A percentile compares a stretch with the other conserved stretches of the same genome.
Evolutionary conservation across 1,140 invertebrate species (phyloP).

Genomic region (Ooceraea biroi): DNA sequence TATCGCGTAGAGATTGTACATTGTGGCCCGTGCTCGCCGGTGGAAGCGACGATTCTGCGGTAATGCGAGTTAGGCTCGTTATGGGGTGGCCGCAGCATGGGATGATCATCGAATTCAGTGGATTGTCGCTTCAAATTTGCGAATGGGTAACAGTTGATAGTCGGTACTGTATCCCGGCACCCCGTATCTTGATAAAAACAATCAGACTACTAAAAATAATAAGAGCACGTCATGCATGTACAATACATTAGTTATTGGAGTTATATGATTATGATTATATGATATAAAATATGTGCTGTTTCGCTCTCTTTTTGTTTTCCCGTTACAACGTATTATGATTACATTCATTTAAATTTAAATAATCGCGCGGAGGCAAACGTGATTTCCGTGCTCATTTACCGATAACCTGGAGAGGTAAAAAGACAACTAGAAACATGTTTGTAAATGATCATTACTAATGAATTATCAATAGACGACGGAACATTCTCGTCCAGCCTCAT

Average conservation of each 20-base stretch:
- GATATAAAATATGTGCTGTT: background rate
- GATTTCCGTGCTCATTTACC: background rate
- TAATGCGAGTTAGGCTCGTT: constrained; percentile 5
- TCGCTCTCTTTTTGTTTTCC: background rate
- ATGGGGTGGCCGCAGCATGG: too few relatives aligned
- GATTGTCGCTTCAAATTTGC: background rate
- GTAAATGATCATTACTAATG: constrained; percentile 27
- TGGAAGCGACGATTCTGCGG: background rate
- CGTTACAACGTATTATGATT: constrained; percentile 5
- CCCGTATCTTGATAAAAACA: background rate
- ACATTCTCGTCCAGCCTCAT: background rate
- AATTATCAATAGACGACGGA: constrained; percentile 30
- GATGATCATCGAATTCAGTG: background rate
- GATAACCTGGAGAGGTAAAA: background rate
- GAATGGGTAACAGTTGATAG: background rate
- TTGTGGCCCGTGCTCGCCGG: background rate
- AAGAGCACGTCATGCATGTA: background rate
- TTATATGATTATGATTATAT: background rate
- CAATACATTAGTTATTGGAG: background rate
- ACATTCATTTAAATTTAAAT: background rate
- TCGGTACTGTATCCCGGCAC: too few relatives aligned
- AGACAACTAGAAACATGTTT: background rate
- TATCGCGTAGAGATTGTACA: constrained; percentile 18
- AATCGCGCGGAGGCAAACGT: background rate
- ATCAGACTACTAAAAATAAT: background rate